Evolutionary conservation across 2,113 vertebrate species (phyloP).

Genomic region (Megaceryle maxima): DNA sequence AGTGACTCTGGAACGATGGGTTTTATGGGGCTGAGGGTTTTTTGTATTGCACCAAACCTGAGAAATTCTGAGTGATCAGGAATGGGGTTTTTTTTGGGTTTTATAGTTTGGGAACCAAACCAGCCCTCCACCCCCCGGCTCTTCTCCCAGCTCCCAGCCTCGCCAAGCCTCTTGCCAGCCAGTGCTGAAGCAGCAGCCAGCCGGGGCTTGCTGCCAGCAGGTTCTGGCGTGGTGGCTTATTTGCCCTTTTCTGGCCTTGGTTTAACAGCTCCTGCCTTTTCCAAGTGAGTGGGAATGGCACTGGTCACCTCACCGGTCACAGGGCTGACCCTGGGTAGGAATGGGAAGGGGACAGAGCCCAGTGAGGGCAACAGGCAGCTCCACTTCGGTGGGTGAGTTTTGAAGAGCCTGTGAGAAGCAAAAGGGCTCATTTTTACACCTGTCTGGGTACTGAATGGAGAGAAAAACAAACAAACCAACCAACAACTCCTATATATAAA

Average conservation of each 20-base stretch:
- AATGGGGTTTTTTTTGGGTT: background rate
- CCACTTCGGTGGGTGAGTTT: fast-evolving
- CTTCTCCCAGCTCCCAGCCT: background rate
- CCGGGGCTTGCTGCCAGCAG: background rate
- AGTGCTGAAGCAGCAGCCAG: background rate
- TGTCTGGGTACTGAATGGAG: background rate
- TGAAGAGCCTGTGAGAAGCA: background rate
- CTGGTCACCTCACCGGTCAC: fast-evolving
- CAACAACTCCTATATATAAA: background rate
- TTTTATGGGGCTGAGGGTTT: background rate
- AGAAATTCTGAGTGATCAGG: background rate
- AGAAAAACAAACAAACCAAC: background rate
- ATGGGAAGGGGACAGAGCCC: background rate
- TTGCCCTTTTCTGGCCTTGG: background rate
- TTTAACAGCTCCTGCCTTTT: background rate
- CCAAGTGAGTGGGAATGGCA: background rate
- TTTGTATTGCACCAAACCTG: background rate
- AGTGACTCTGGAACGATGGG: fast-evolving
- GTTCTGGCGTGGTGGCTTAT: background rate
- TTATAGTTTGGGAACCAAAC: background rate
- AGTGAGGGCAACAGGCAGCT: fast-evolving
- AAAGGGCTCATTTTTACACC: background rate
- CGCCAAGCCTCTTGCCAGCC: background rate
- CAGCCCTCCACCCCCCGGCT: background rate
- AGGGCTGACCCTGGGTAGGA: background rate